Percentiles rank a stretch among this genome's conserved stretches.
phyloP scores from a whole-genome alignment of 30 jellyfish, hydroid and myxozoan genomes.

The Pseudorhiza aurosa region DNA sequence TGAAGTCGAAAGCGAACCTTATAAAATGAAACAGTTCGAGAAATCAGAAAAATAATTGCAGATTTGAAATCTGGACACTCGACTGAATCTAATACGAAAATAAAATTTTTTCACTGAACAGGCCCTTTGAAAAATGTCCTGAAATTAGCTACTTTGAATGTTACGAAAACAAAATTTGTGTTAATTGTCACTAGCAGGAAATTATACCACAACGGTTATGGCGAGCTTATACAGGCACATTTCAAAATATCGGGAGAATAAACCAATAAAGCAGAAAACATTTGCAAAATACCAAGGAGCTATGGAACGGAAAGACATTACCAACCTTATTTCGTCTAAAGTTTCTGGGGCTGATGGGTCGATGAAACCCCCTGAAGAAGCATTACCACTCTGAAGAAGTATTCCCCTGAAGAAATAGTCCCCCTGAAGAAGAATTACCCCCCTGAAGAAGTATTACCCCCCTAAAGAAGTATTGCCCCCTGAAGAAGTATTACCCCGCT shows the following conservation, averaged over 20 bases:
- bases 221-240: slow-evolving; percentile 8
- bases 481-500: too few species aligned
- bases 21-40: too few species aligned
- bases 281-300: not conserved
- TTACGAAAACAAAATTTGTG: not conserved
- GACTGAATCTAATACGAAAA: too few species aligned
- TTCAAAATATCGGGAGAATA: not conserved
- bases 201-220: not conserved
- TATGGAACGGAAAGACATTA: not conserved
- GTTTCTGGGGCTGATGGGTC: not conserved
- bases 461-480: too few species aligned
- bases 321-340: not conserved
- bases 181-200: not conserved
- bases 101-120: too few species aligned
- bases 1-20: too few species aligned
- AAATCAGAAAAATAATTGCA: too few species aligned
- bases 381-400: too few species aligned
- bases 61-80: too few species aligned
- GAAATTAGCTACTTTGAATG: not conserved
- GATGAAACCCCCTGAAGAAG: not conserved
- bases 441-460: not conserved
- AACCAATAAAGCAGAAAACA: not conserved
- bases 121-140: too few species aligned
- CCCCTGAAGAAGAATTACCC: too few species aligned
- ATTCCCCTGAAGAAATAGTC: too few species aligned